Evolutionary conservation across 2,888 invertebrate species (phyloP).

Genomic region (Leuctra nigra): DNA sequence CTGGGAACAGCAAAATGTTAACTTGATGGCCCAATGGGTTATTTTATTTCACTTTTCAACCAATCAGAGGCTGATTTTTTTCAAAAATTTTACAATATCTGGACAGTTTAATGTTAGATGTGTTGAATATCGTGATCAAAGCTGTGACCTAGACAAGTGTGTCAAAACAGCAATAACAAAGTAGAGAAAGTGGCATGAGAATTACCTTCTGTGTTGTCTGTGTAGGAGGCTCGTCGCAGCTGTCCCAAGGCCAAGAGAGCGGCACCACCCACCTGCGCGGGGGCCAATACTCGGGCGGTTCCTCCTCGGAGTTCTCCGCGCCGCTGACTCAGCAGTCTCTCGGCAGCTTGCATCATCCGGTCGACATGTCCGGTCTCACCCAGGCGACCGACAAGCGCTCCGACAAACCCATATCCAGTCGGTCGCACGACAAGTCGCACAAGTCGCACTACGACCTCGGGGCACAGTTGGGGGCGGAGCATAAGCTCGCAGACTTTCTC

Average conservation of each 20-base stretch:
- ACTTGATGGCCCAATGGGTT: too few species aligned
- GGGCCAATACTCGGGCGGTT: conserved; percentile 9
- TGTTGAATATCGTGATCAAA: too few species aligned
- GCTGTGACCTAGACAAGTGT: too few species aligned
- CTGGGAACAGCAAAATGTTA: too few species aligned
- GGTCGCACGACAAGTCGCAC: conserved; percentile 7
- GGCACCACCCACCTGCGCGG: conserved; percentile 21
- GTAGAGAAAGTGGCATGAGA: too few species aligned
- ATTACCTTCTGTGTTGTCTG: too few species aligned
- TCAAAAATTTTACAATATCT: too few species aligned
- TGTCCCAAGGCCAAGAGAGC: conserved; percentile 18
- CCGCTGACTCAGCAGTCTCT: conserved; percentile 21
- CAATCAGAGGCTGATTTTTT: too few species aligned
- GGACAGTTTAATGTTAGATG: too few species aligned
- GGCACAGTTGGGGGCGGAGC: conserved; percentile 40
- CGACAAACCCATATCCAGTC: neutral
- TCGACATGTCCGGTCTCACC: conserved; percentile 24
- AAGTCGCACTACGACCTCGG: conserved; percentile 8
- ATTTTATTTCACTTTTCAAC: too few species aligned
- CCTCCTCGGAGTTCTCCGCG: conserved; percentile 20
- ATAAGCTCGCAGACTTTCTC: conserved; percentile 64
- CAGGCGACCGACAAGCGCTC: conserved; percentile 21
- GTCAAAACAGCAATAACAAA: too few species aligned
- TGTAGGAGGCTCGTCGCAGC: conserved; percentile 18
- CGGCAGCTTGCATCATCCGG: conserved; percentile 21